These are phyloP conservation scores for Acyrthosiphon pisum DNA, from an alignment of 1,140 invertebrate genomes.

Conservation along the genomic window DNA sequence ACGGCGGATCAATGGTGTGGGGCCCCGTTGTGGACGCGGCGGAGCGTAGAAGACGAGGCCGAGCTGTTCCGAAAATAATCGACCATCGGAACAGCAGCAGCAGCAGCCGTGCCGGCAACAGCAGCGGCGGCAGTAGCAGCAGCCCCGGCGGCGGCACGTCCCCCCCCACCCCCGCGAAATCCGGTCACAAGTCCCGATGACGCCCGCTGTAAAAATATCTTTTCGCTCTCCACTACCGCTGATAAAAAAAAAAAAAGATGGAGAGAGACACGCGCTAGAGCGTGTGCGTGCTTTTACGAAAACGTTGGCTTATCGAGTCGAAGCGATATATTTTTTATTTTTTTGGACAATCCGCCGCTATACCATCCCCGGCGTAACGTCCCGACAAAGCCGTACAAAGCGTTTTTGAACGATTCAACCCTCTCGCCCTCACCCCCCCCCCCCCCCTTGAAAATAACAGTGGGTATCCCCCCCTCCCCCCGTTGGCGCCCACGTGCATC, in stretches of 20 bases:
- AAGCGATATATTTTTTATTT: not conserved
- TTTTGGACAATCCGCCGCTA: not conserved
- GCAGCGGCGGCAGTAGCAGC: not conserved
- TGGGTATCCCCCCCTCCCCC: not conserved
- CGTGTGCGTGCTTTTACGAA: not conserved
- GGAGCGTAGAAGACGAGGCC: constrained; percentile 32
- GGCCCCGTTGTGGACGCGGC: not conserved
- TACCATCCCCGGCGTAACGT: not conserved
- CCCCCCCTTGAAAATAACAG: not conserved
- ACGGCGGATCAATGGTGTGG: constrained; percentile 21
- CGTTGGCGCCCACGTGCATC: not conserved
- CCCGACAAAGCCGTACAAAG: not conserved
- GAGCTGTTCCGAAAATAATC: constrained; percentile 56
- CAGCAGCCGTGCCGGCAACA: not conserved
- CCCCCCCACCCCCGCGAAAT: not conserved
- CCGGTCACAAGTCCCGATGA: not conserved
- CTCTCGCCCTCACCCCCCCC: not conserved
- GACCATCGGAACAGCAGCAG: constrained; percentile 47
- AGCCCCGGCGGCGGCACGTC: constrained; percentile 32
- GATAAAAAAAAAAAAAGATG: not conserved
- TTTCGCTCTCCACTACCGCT: constrained; percentile 27
- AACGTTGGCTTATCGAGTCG: not conserved
- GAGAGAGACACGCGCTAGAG: not conserved
- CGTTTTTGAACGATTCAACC: not conserved
- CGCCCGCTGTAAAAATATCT: constrained; percentile 54